Percentiles rank a stretch among this genome's conserved stretches.
Conservation (phyloP, 2,888 invertebrate species). For the Lysandra coridon region DNA sequence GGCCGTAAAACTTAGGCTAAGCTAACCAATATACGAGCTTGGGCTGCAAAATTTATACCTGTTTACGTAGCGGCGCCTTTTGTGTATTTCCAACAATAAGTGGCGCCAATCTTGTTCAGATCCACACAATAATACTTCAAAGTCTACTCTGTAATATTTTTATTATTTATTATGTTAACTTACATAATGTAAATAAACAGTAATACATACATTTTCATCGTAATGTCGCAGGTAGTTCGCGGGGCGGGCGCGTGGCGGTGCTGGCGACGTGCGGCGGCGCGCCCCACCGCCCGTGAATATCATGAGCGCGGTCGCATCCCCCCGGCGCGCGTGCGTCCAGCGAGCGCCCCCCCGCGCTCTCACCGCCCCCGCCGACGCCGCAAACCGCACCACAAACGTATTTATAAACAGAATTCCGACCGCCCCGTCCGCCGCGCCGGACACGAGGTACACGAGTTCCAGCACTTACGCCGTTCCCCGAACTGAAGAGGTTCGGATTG, state of each 20-base stretch:
- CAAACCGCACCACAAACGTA: slow-evolving; percentile 47
- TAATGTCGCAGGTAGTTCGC: slow-evolving; percentile 54
- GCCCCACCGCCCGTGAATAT: slow-evolving; percentile 79
- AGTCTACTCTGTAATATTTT: too few relatives aligned
- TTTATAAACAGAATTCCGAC: slow-evolving; percentile 78
- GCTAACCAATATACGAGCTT: too few relatives aligned
- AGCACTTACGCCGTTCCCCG: slow-evolving; percentile 76
- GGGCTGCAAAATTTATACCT: too few relatives aligned
- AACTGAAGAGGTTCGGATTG: slow-evolving; percentile 72
- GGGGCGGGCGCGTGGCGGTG: slow-evolving; percentile 58
- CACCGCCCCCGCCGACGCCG: slow-evolving; percentile 41
- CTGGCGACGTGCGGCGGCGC: slow-evolving; percentile 73
- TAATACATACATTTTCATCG: slow-evolving; percentile 62
- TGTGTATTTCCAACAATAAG: too few relatives aligned
- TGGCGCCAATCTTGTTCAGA: too few relatives aligned
- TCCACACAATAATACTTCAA: too few relatives aligned
- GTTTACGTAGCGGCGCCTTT: too few relatives aligned
- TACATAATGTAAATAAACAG: neutral
- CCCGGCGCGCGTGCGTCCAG: slow-evolving; percentile 41
- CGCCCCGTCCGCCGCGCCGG: slow-evolving; percentile 60
- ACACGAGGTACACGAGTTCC: slow-evolving; percentile 80
- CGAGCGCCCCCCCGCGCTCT: slow-evolving; percentile 37
- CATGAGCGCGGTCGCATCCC: slow-evolving; percentile 66
- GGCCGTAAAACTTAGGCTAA: too few relatives aligned
- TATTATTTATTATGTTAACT: too few relatives aligned